Evolutionary conservation across 92 coral and sea anemone species (phyloP).

Genomic region (Blastomussa wellsi): DNA sequence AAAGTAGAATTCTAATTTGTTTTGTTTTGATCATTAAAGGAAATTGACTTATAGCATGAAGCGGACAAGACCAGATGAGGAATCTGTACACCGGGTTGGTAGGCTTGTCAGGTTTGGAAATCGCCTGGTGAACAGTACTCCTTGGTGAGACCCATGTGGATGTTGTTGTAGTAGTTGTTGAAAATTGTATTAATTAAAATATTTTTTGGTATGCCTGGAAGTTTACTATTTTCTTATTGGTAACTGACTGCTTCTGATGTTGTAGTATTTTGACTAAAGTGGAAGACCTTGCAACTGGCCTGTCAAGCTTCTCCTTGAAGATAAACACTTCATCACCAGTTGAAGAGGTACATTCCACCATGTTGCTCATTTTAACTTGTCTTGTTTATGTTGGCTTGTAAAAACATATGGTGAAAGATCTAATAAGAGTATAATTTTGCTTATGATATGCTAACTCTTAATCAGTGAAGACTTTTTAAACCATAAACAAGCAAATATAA

Average conservation of each 20-base stretch:
- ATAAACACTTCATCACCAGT: conserved; percentile 53
- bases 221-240: background rate
- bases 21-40: conserved; percentile 43
- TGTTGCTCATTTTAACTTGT: no score
- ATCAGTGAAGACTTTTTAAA: no score
- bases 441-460: no score
- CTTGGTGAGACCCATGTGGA: conserved; percentile 59
- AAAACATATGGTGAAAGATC: no score
- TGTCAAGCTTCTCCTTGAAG: conserved; percentile 65
- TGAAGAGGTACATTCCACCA: conserved; percentile 55
- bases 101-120: conserved; percentile 88
- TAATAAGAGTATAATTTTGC: no score
- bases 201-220: background rate
- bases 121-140: conserved; percentile 68
- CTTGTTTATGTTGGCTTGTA: no score
- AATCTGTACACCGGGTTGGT: conserved; percentile 63
- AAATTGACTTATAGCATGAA: conserved; percentile 78
- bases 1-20: background rate
- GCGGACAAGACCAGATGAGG: conserved; percentile 67
- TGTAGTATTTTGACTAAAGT: conserved; percentile 65
- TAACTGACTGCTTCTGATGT: background rate
- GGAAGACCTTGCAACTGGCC: conserved; percentile 75
- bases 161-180: background rate
- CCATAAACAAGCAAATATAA: no score
- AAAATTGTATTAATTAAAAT: background rate